Evolutionary conservation across 2,888 invertebrate species (phyloP).

Genomic region (Diadegma fenestrale): DNA sequence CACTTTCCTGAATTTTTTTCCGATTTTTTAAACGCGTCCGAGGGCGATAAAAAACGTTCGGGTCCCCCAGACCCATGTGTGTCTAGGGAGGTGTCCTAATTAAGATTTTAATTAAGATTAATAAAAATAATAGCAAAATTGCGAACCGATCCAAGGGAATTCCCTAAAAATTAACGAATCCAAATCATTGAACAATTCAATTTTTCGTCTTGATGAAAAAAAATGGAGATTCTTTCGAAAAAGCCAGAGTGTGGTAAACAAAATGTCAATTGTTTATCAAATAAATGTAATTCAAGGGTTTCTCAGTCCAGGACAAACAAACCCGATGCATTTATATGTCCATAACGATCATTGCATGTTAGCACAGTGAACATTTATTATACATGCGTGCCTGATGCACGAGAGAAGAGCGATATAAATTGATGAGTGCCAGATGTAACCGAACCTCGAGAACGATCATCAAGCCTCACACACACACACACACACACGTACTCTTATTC

Average conservation of each 20-base stretch:
- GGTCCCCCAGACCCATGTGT: too few species aligned
- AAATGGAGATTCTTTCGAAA: too few species aligned
- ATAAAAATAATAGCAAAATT: too few species aligned
- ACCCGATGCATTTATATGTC: not conserved
- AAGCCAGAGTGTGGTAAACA: not conserved
- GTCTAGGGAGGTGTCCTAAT: too few species aligned
- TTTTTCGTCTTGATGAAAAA: too few species aligned
- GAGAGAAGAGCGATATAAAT: slow-evolving; percentile 34
- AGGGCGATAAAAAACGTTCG: too few species aligned
- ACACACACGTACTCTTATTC: slow-evolving; percentile 1
- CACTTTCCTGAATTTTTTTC: too few species aligned
- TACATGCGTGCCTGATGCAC: slow-evolving; percentile 13
- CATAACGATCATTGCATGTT: slow-evolving; percentile 16
- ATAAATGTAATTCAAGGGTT: not conserved
- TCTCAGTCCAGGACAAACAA: not conserved
- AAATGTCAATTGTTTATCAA: not conserved
- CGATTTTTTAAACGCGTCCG: too few species aligned
- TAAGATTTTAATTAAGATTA: too few species aligned
- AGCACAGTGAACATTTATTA: slow-evolving; percentile 24
- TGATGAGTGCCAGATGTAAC: slow-evolving; percentile 12
- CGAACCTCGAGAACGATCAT: slow-evolving; percentile 19
- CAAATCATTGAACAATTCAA: too few species aligned
- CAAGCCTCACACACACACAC: not conserved
- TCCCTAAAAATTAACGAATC: too few species aligned
- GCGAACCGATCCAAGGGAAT: too few species aligned